Evolutionary conservation across 2,888 invertebrate species (phyloP), one percentile per base, ranked within the genome.

Genomic region (Eugnorisma glareosa): DNA sequence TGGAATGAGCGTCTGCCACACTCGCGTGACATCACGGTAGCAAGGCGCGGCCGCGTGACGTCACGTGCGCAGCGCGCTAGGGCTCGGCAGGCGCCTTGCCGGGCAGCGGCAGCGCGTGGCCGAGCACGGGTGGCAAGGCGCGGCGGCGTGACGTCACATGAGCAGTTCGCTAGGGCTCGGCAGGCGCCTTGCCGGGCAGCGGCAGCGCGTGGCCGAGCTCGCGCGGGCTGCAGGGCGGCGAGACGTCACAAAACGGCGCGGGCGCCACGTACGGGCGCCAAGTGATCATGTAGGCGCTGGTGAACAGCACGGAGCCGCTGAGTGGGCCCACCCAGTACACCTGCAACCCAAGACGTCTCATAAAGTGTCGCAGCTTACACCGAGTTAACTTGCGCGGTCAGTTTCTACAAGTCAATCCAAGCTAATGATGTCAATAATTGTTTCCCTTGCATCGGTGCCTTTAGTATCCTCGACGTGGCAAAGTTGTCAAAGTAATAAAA

Each of bases 281-380:
- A 82, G 76, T 86, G 40, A 72, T 67, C 81, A 89, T 76, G 93
- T 95, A 94, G 75, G 91, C 74, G 77, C 90, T 83, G 67, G 94
- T 84, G 77, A 86, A 84, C 76, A 86, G 76, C 85, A 88, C 85
- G 70, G 94, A 88, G 77, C 95, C 95, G 77, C 87, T 35, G 86
- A 94, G 92, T 35, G 98, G 98, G 13, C 97, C 98, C 84, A 97
- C 91, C 98, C 98, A 98, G 93, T 97, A 98, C 77, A 98, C 93
- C 97, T 95, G 93, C 86, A 59, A 67, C 45, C 40, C 31, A 40
- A 21, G 24, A 0, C 21, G 13, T 35, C 31, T 71, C 8, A 8
- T 66, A 71, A n/a, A 64, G 11, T 45, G 21, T 43, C 31, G 43
- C 35, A 15, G 43, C 24, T 28, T 18, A 24, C 43, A 64, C 63